phyloP scores from a whole-genome alignment of 2,888 invertebrate species.

The Drosophila neutralis region DNA sequence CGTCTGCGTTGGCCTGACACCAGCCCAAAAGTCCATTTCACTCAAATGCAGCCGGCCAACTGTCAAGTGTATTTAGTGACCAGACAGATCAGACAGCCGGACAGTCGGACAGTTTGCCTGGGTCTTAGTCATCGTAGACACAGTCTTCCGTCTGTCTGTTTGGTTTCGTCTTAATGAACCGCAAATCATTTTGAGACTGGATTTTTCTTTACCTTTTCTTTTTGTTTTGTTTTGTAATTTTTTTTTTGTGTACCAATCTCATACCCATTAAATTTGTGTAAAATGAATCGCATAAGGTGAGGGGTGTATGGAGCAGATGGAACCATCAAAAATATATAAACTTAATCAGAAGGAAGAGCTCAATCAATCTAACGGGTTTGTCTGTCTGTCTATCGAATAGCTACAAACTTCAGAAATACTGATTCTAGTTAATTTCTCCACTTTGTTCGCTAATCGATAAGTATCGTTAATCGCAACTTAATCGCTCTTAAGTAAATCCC shows the following conservation, averaged over 20 bases:
- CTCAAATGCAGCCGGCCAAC: constrained; percentile 49
- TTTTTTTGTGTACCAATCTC: neutral
- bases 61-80: constrained; percentile 61
- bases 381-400: neutral
- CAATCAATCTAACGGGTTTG: neutral
- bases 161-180: constrained; percentile 77
- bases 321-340: neutral
- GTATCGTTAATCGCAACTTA: neutral
- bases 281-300: neutral
- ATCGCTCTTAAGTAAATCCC: neutral
- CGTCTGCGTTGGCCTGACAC: constrained; percentile 56
- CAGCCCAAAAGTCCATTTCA: constrained; percentile 52
- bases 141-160: constrained; percentile 42
- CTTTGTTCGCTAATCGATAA: neutral
- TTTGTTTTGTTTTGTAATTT: constrained; percentile 14
- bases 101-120: constrained; percentile 1
- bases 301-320: neutral
- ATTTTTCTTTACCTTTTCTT: constrained; percentile 41
- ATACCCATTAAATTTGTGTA: neutral
- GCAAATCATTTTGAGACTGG: constrained; percentile 80
- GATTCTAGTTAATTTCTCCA: neutral
- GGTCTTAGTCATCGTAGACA: constrained; percentile 68
- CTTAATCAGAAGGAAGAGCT: neutral
- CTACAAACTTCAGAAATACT: neutral
- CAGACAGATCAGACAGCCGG: neutral